Conservation (phyloP, 2,888 invertebrate genomes). For the Homarus gammarus region DNA sequence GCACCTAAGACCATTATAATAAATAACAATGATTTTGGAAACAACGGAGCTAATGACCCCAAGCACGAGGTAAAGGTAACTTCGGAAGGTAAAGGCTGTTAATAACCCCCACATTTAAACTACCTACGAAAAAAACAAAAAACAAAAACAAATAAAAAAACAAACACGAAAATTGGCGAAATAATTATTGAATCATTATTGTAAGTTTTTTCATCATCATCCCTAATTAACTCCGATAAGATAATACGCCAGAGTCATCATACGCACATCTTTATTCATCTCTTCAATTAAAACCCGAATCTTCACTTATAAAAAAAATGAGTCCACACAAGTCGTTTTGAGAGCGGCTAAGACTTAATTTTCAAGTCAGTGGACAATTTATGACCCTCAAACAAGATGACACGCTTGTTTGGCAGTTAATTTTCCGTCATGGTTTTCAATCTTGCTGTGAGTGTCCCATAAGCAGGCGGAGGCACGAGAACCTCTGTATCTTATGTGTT, state of each 20-base stretch:
- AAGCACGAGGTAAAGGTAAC: no score
- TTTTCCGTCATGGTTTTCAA: constrained; percentile 68
- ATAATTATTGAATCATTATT: background rate
- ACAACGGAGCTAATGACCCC: no score
- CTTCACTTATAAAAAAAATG: constrained; percentile 28
- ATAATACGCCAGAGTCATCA: background rate
- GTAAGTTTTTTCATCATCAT: background rate
- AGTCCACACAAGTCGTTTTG: constrained; percentile 53
- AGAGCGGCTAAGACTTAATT: constrained; percentile 57
- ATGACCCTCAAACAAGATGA: constrained; percentile 52
- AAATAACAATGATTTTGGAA: no score
- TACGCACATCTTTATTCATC: background rate
- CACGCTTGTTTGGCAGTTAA: constrained; percentile 63
- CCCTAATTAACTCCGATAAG: background rate
- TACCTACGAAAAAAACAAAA: no score
- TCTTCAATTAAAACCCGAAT: constrained; percentile 39
- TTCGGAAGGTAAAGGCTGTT: no score
- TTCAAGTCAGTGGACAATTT: constrained; percentile 59
- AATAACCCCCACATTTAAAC: no score
- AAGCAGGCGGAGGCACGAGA: constrained; percentile 46
- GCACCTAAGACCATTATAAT: no score
- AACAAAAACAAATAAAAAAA: background rate
- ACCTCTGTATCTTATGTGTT: background rate
- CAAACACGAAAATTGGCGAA: background rate
- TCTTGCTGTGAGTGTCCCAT: constrained; percentile 58